Percentiles rank a stretch among this genome's conserved stretches.
phyloP scores from a whole-genome alignment of 2,888 invertebrate species.

The Ennomos fuscantarius region DNA sequence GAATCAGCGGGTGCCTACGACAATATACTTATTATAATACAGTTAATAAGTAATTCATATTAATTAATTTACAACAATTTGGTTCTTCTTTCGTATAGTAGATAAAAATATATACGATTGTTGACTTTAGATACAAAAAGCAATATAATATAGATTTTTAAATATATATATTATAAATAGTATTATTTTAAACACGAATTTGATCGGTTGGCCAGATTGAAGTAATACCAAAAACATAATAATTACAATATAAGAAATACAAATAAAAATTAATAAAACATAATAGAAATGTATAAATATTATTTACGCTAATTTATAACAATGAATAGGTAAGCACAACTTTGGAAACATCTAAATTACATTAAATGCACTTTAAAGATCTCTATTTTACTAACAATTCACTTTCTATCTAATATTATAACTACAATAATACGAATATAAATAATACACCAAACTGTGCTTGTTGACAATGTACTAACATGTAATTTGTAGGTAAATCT shows the following conservation, averaged over 20 bases:
- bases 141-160: neutral
- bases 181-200: neutral
- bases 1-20: slow-evolving; percentile 60
- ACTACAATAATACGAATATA: slow-evolving; percentile 17
- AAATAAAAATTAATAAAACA: too few relatives aligned
- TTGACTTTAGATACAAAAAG: neutral
- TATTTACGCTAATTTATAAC: neutral
- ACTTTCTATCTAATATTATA: slow-evolving; percentile 23
- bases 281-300: too few relatives aligned
- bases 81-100: slow-evolving; percentile 43
- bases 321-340: neutral
- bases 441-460: slow-evolving; percentile 14
- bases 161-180: neutral
- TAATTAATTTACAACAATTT: slow-evolving; percentile 37
- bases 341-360: slow-evolving; percentile 17
- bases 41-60: slow-evolving; percentile 22
- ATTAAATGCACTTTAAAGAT: slow-evolving; percentile 18
- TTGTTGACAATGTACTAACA: slow-evolving; percentile 1
- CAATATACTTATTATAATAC: slow-evolving; percentile 32
- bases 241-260: neutral
- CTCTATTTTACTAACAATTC: slow-evolving; percentile 17
- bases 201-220: neutral
- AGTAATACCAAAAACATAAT: neutral
- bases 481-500: too few relatives aligned
- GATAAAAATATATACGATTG: slow-evolving; percentile 12